phyloP scores from a whole-genome alignment of 1,140 invertebrate species.

The Drosophila watanabei region DNA sequence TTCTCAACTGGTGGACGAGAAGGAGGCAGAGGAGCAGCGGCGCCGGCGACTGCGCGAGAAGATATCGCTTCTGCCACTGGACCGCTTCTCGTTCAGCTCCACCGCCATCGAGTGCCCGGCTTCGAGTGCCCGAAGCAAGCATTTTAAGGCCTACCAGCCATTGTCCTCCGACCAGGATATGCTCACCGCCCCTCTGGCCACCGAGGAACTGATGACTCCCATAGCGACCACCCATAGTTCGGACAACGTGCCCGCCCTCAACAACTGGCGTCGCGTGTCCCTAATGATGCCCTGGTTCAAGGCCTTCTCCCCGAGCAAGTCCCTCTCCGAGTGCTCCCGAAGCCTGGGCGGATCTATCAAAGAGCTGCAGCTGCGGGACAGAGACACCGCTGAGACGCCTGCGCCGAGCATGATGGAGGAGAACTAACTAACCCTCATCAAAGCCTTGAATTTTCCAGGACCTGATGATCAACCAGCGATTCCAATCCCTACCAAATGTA shows the following conservation, averaged over 20 bases:
- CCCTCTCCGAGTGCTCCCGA: neutral
- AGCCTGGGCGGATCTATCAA: neutral
- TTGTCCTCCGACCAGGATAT: slow-evolving; percentile 32
- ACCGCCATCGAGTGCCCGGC: neutral
- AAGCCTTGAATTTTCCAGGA: too few relatives aligned
- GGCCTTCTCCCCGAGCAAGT: too few relatives aligned
- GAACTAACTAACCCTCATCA: too few relatives aligned
- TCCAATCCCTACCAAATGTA: neutral
- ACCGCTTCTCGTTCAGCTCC: slow-evolving; percentile 23
- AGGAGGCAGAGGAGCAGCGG: slow-evolving; percentile 8
- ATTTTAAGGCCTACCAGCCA: too few relatives aligned
- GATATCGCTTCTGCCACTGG: slow-evolving; percentile 1
- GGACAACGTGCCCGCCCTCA: neutral
- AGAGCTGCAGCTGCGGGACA: neutral
- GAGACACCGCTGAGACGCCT: neutral
- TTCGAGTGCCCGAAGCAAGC: neutral
- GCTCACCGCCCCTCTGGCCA: slow-evolving; percentile 25
- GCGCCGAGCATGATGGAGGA: neutral
- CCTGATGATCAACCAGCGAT: neutral
- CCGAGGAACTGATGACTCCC: neutral
- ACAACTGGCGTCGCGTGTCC: slow-evolving; percentile 12
- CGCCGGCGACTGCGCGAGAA: neutral
- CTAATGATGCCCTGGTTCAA: slow-evolving; percentile 23
- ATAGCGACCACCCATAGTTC: neutral
- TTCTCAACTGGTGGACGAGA: neutral